Evolutionary conservation across 2,888 invertebrate genomes (phyloP), one percentile per base, ranked within the genome.

Genomic region (Acrobasis repandana): DNA sequence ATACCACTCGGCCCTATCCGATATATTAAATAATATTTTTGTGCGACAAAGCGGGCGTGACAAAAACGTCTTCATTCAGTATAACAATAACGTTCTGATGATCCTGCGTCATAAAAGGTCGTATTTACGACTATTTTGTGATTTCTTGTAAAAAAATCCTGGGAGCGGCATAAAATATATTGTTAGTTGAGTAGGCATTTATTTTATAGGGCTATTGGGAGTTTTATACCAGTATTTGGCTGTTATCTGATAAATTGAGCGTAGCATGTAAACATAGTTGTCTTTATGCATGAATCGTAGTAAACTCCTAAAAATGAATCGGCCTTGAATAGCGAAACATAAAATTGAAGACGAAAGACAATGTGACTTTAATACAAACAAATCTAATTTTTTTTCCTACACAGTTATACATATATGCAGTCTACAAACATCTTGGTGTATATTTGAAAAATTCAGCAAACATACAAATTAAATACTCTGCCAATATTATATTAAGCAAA

Each of bases 181-280:
- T 73, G 76, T 73, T 76, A 76, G 75, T 77, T 72, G 77, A 78
- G 74, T 68, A 77, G 75, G 77, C 84, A 78, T 81, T 82, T 81
- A 77, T 82, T 83, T 83, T 82, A 82, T 82, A 71, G 74, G 67
- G 63, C 77, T 67, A 76, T 80, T 74, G 76, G 68, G 66, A 73
- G 70, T 79, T 54, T 79, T 79, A 80, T 79, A 71, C 61, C 71
- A 66, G 62, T 65, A 68, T 67, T 66, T 54, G 63, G 71, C 65
- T 63, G 67, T 67, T 65, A 61, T 69, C 67, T 67, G 58, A 65
- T 60, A 64, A 67, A 63, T 67, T 62, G 60, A 63, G 38, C 15
- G 34, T 14, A 16, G 38, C 6, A 38, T 56, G 56, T 56, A 43
- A 56, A 56, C 56, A 38, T 36, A 43, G 38, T 43, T 43, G 20